A percentile compares a stretch with the other conserved stretches of the same genome.
These are phyloP conservation scores for Nysson spinosus DNA, from an alignment of 2,888 invertebrate species.

Conservation along the genomic window DNA sequence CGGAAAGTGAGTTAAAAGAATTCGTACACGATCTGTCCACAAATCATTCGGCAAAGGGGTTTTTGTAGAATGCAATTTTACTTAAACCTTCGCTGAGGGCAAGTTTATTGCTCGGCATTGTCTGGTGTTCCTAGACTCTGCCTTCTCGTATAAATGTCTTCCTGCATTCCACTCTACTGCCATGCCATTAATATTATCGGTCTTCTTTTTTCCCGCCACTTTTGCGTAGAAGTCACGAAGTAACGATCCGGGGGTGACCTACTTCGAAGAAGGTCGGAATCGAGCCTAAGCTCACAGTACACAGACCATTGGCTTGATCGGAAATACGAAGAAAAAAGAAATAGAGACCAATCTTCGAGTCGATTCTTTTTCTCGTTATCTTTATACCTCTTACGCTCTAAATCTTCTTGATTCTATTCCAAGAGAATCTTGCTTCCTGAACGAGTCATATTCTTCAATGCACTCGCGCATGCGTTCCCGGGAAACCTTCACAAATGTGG, in stretches of 20 bases:
- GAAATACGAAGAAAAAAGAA: slow-evolving; percentile 5
- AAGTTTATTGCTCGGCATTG: slow-evolving; percentile 53
- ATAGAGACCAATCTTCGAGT: slow-evolving; percentile 11
- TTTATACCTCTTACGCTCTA: slow-evolving; percentile 10
- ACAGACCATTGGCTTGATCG: slow-evolving; percentile 31
- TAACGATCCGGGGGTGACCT: slow-evolving; percentile 27
- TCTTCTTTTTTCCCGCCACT: slow-evolving; percentile 31
- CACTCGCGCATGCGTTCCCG: neutral
- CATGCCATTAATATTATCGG: slow-evolving; percentile 54
- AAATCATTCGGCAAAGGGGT: slow-evolving; percentile 42
- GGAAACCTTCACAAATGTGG: neutral
- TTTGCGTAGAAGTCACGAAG: slow-evolving; percentile 26
- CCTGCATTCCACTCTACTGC: slow-evolving; percentile 31
- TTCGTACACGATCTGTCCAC: slow-evolving; percentile 17
- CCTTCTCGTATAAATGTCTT: slow-evolving; percentile 49
- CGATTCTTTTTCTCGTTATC: slow-evolving; percentile 7
- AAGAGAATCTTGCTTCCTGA: neutral
- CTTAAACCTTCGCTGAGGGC: slow-evolving; percentile 33
- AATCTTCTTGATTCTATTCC: neutral
- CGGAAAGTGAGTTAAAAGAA: neutral
- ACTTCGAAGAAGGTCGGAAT: slow-evolving; percentile 18
- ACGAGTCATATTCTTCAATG: slow-evolving; percentile 3
- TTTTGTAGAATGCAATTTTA: slow-evolving; percentile 46
- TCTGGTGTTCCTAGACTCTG: slow-evolving; percentile 27
- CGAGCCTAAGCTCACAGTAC: slow-evolving; percentile 26